Conservation (phyloP, 1,140 invertebrate species). For the Melitaea cinxia region DNA sequence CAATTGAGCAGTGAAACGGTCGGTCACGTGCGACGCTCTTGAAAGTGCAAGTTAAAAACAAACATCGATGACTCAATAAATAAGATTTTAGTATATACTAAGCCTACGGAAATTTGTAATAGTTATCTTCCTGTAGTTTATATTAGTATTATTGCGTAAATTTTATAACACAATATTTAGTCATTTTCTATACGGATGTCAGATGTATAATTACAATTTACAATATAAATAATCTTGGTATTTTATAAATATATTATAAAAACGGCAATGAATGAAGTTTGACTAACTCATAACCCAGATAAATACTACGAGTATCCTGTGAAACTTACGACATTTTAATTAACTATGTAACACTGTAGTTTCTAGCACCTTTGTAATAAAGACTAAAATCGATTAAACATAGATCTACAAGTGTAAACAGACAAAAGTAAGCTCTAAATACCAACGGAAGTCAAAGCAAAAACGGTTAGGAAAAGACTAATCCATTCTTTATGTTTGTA, state of each 20-base stretch:
- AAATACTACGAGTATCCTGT: constrained; percentile 8
- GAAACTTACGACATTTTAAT: constrained; percentile 7
- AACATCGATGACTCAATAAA: constrained; percentile 28
- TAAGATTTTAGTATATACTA: no score
- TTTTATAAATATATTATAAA: neutral
- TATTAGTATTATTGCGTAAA: neutral
- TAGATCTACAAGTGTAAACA: constrained; percentile 6
- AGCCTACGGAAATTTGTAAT: no score
- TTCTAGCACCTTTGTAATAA: constrained; percentile 8
- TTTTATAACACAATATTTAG: neutral
- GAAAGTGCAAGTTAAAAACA: constrained; percentile 49
- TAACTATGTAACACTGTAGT: neutral
- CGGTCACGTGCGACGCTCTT: constrained; percentile 48
- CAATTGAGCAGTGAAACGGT: constrained; percentile 66
- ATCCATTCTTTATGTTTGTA: constrained; percentile 5
- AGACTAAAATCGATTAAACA: constrained; percentile 32
- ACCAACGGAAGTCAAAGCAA: constrained; percentile 37
- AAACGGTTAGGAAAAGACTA: constrained; percentile 23
- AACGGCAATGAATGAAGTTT: constrained; percentile 1
- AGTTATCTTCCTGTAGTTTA: neutral
- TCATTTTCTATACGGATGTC: neutral
- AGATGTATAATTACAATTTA: neutral
- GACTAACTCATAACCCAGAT: constrained; percentile 15
- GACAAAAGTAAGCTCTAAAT: constrained; percentile 32
- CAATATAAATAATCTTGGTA: constrained; percentile 2